Evolutionary conservation across 92 coral and sea anemone genomes (phyloP).

Genomic region (Micromussa lordhowensis): DNA sequence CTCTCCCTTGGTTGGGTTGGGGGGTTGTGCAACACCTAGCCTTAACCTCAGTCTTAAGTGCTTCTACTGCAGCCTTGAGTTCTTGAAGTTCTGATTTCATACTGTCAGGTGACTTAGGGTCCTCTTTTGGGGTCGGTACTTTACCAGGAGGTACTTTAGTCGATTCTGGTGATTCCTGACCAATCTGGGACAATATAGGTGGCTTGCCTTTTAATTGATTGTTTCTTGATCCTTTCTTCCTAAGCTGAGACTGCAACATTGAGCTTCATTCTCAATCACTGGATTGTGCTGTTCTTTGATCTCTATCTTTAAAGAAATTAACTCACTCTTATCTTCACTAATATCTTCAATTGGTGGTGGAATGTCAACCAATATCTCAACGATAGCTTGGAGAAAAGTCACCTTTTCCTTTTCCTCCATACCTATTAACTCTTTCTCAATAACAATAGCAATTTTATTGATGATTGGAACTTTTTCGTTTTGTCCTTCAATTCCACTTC

Average conservation of each 20-base stretch:
- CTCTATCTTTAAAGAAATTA: slow-evolving; percentile 15
- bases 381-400: slow-evolving; percentile 15
- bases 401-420: slow-evolving; percentile 25
- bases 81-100: slow-evolving; percentile 50
- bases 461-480: neutral
- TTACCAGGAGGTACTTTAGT: neutral
- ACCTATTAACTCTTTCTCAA: neutral
- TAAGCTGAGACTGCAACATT: too few relatives aligned
- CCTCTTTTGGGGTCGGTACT: neutral
- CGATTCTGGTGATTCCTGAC: slow-evolving; percentile 13
- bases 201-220: too few relatives aligned
- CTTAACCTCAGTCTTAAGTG: too few relatives aligned
- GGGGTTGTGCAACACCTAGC: too few relatives aligned
- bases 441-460: neutral
- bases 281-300: neutral
- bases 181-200: slow-evolving; percentile 23
- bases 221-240: too few relatives aligned
- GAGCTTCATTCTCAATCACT: too few relatives aligned
- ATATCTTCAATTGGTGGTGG: slow-evolving; percentile 38
- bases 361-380: slow-evolving; percentile 3
- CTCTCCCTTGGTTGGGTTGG: too few relatives aligned
- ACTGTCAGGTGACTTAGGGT: slow-evolving; percentile 3
- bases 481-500: neutral
- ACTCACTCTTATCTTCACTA: slow-evolving; percentile 30
- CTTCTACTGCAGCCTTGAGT: too few relatives aligned